Percentiles rank a stretch among this genome's conserved stretches.
phyloP scores from a whole-genome alignment of 2,113 vertebrate species.

The Sinocyclocheilus maitianheensis region DNA sequence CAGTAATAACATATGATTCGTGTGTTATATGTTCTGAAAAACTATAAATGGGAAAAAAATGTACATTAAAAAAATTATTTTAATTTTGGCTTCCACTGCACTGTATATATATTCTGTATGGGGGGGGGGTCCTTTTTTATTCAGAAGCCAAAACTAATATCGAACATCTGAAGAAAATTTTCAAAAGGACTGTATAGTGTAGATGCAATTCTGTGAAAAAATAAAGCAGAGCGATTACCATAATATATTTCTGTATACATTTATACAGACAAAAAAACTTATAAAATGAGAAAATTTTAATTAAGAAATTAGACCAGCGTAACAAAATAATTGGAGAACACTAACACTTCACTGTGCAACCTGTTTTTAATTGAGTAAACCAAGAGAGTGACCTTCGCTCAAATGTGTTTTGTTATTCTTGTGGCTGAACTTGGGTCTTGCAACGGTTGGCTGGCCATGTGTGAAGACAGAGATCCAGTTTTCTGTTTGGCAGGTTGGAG shows the following conservation, averaged over 20 bases:
- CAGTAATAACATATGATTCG: too few species aligned
- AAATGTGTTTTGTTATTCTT: not conserved
- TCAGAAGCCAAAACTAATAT: slow-evolving; percentile 70
- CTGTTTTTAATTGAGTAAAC: not conserved
- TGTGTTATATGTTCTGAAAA: too few species aligned
- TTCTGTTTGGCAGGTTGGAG: slow-evolving; percentile 55
- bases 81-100: not conserved
- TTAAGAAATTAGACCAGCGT: not conserved
- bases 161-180: slow-evolving; percentile 60
- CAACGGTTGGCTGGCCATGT: slow-evolving; percentile 27
- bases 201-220: not conserved
- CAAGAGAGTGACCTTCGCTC: slow-evolving; percentile 2
- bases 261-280: not conserved
- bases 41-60: not conserved
- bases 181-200: not conserved
- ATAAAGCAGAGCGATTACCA: not conserved
- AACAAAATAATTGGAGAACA: not conserved
- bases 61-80: too few species aligned
- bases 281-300: not conserved
- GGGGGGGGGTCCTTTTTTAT: slow-evolving; percentile 61
- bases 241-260: not conserved
- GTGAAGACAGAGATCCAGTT: not conserved
- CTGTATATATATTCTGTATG: not conserved
- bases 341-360: too few species aligned
- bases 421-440: slow-evolving; percentile 19